Percentiles rank a stretch among this genome's conserved stretches.
Conservation (phyloP, 1,140 invertebrate species). For the Neodiprion virginianus region DNA sequence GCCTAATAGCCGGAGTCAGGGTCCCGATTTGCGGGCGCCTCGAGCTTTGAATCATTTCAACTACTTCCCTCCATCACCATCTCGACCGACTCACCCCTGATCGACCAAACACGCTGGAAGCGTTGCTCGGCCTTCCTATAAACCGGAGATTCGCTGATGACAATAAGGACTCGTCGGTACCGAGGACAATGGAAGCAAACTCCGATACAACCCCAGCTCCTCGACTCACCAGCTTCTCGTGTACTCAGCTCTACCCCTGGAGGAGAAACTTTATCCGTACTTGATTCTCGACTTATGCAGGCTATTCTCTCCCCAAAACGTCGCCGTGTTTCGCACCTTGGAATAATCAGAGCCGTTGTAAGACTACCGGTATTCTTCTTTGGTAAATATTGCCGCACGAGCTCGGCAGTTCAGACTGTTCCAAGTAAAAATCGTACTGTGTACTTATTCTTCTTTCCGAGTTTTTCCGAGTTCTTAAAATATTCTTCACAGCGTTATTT, state of each 20-base stretch:
- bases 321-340: too few species aligned
- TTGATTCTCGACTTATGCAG: constrained; percentile 21
- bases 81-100: neutral
- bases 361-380: constrained; percentile 15
- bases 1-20: constrained; percentile 30
- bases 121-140: constrained; percentile 15
- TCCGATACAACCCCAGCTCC: constrained; percentile 39
- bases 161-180: neutral
- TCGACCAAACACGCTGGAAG: neutral
- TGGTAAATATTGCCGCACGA: too few species aligned
- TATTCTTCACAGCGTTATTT: too few species aligned
- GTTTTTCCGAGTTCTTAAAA: too few species aligned
- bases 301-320: neutral
- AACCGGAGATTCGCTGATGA: neutral
- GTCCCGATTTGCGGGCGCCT: too few species aligned
- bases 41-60: neutral
- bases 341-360: constrained; percentile 28
- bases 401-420: too few species aligned
- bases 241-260: neutral
- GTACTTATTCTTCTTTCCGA: too few species aligned
- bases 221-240: constrained; percentile 9
- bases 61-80: neutral
- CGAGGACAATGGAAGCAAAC: constrained; percentile 34
- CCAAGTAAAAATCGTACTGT: too few species aligned
- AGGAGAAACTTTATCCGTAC: constrained; percentile 28